These are phyloP conservation scores for Oryzias javanicus DNA, from an alignment of 2,113 vertebrate species.

Conservation along the genomic window DNA sequence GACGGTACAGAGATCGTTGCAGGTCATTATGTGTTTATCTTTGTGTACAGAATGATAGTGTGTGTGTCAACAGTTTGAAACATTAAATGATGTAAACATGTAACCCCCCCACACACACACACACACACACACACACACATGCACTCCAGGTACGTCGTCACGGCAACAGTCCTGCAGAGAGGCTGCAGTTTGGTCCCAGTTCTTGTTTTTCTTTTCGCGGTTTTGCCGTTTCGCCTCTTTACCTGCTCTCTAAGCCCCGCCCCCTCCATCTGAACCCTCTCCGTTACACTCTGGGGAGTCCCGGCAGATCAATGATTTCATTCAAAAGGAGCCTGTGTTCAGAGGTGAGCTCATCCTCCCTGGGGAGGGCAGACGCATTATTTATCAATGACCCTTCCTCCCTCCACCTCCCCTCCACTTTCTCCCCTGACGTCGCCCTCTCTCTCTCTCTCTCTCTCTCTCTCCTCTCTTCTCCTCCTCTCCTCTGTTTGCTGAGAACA, in stretches of 20 bases:
- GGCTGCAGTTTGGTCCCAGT: no score
- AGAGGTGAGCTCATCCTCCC: constrained; percentile 78
- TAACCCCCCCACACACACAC: no score
- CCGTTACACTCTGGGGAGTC: constrained; percentile 49
- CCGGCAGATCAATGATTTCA: constrained; percentile 77
- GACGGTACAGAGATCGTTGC: no score
- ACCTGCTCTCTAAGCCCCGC: not conserved
- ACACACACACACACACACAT: no score
- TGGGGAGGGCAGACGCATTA: constrained; percentile 55
- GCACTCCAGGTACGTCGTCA: no score
- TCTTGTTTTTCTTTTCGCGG: constrained; percentile 4
- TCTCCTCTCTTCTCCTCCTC: constrained; percentile 33
- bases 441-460: constrained; percentile 20
- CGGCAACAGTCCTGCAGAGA: no score
- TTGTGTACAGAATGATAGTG: not conserved
- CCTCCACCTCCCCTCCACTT: constrained; percentile 42
- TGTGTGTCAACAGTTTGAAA: constrained; percentile 16
- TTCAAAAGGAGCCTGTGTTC: constrained; percentile 76
- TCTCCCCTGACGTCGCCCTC: constrained; percentile 24
- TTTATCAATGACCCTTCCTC: constrained; percentile 66
- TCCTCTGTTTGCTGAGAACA: constrained; percentile 74
- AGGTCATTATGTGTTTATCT: no score
- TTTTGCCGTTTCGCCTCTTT: constrained; percentile 24
- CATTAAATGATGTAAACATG: no score
- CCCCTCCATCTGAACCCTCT: constrained; percentile 47